Base-by-base conservation (phyloP, 1,140 invertebrate species). In the Lepidurus couesii region DNA sequence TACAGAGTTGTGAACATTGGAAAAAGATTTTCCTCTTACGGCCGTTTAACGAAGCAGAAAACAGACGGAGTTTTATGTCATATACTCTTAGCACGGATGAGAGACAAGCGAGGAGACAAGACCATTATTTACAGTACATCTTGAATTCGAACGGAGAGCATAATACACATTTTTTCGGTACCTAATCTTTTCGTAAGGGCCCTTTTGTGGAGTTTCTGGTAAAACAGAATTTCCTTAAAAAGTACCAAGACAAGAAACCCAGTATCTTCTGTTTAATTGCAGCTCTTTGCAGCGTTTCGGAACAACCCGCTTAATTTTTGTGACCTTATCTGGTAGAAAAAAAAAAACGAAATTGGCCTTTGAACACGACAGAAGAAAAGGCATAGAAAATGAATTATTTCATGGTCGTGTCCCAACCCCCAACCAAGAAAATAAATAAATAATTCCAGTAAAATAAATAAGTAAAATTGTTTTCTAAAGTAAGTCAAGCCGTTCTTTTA, bases 361-460 rank as follows among this genome's bases (percentile, higher is more conserved):
- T 73, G 24, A 24, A 73, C 65, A n/a, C 4, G 24, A n/a, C 65
- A 73, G 24, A 73, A n/a, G 16, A 24, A 73, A 24, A 73, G 24
- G 65, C 2, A 3, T n/a, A 73, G 65, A 73, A 73, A n/a, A 73
- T 73, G n/a, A 73, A 73, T 73, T 73, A 4, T 73, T 73, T 73
- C n/a, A 73, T 21, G n/a, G 24, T n/a, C 65, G 24, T 24, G 24
- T 73, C 24, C 16, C 24, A n/a, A 73, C 16, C 74, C 24, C 11
- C 74, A 13, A 42, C 11, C 24, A 13, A 75, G 42, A 75, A 34
- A 34, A 34, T 34, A 34, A 34, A 34, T 34, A 34, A 34, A 34
- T 34, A 34, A 34, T 34, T 34, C 34, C 34, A 34, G 3, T 34
- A 34, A 34, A 34, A 34, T 34, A 34, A 34, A 34, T 34, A 34